phyloP scores from a whole-genome alignment of 2,113 vertebrate species.

The Varanus komodoensis region DNA sequence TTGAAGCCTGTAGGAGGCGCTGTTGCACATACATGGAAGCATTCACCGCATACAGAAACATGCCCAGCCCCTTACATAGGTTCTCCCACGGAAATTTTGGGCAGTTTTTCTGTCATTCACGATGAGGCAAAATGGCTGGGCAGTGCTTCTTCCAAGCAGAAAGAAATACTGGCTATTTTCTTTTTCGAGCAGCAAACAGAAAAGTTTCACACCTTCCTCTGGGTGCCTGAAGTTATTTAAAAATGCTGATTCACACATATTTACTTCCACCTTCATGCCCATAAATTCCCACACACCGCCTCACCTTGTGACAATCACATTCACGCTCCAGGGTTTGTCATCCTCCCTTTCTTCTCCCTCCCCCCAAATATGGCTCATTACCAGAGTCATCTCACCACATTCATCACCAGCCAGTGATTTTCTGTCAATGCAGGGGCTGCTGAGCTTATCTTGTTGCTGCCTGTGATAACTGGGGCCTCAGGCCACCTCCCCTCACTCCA shows the following conservation, averaged over 20 bases:
- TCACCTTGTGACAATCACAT: constrained; percentile 4
- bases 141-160: not conserved
- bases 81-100: not conserved
- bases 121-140: not conserved
- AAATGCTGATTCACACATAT: not conserved
- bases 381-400: constrained; percentile 11
- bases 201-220: not conserved
- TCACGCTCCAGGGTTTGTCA: not conserved
- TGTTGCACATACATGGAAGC: not conserved
- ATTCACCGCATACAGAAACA: not conserved
- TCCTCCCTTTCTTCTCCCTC: not conserved
- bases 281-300: not conserved
- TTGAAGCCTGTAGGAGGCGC: not conserved
- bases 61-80: not conserved
- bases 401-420: constrained; percentile 31
- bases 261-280: not conserved
- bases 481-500: constrained; percentile 18
- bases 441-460: constrained; percentile 30
- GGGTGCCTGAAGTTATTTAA: not conserved
- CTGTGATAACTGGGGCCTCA: constrained; percentile 25
- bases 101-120: not conserved
- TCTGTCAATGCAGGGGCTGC: constrained; percentile 22
- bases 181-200: not conserved
- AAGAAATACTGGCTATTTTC: not conserved
- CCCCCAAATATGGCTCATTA: not conserved